These are phyloP conservation scores for Bellardia pandia DNA, from an alignment of 2,888 invertebrate species.

Conservation along the genomic window DNA sequence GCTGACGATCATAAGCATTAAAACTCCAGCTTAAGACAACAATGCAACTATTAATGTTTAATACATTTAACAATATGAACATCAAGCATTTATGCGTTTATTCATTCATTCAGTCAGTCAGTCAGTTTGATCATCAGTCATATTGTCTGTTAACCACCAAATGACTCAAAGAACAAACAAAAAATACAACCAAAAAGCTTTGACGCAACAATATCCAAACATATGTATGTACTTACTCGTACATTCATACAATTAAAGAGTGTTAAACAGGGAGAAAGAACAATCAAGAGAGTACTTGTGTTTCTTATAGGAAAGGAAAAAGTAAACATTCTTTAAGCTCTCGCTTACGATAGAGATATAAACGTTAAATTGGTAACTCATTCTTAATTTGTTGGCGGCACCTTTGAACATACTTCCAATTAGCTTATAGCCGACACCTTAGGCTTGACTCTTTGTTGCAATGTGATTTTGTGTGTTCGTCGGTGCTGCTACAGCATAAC, in stretches of 20 bases:
- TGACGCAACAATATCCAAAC: slow-evolving; percentile 12
- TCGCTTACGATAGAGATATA: slow-evolving; percentile 78
- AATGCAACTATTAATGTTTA: slow-evolving; percentile 38
- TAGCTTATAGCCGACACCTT: slow-evolving; percentile 84
- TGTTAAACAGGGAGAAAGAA: not conserved
- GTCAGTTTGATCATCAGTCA: slow-evolving; percentile 62
- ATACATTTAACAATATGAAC: slow-evolving; percentile 33
- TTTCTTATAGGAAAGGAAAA: not conserved
- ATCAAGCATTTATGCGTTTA: slow-evolving; percentile 19
- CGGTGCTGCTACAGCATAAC: slow-evolving; percentile 16
- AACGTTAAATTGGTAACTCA: slow-evolving; percentile 79
- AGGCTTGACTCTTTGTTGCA: slow-evolving; percentile 75
- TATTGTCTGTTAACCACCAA: slow-evolving; percentile 46
- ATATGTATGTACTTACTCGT: no score
- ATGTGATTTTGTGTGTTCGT: slow-evolving; percentile 10
- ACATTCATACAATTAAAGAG: not conserved
- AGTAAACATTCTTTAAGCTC: slow-evolving; percentile 48
- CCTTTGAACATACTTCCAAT: slow-evolving; percentile 84
- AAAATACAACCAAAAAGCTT: slow-evolving; percentile 24
- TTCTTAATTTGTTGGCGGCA: slow-evolving; percentile 83
- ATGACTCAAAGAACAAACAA: slow-evolving; percentile 35
- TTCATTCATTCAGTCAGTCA: not conserved
- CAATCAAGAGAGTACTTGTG: not conserved
- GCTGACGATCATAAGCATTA: slow-evolving; percentile 34
- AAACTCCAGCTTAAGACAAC: slow-evolving; percentile 15